These are phyloP conservation scores for Dicyrtoma fusca DNA, from an alignment of 2,888 invertebrate species.

Conservation along the genomic window DNA sequence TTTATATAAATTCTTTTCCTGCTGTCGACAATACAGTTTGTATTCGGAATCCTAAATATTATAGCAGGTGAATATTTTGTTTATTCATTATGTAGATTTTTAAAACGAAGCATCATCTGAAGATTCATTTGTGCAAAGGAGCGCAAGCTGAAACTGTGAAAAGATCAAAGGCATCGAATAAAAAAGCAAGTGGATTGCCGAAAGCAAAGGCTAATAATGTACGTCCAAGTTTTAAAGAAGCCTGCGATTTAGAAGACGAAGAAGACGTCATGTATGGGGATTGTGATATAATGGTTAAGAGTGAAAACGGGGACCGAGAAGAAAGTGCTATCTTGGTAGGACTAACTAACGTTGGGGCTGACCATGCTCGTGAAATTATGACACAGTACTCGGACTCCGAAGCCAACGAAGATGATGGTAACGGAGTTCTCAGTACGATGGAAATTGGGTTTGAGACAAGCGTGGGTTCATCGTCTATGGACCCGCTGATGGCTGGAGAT, in stretches of 20 bases:
- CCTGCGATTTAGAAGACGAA: background rate
- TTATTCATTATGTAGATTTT: conserved; percentile 40
- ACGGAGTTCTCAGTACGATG: conserved; percentile 31
- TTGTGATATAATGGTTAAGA: conserved; percentile 12
- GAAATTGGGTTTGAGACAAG: conserved; percentile 39
- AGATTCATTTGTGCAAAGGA: conserved; percentile 42
- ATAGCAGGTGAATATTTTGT: conserved; percentile 3
- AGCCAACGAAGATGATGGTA: conserved; percentile 22
- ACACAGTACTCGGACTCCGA: conserved; percentile 28
- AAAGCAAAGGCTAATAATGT: background rate
- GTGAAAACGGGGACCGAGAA: conserved; percentile 1
- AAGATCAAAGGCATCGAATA: background rate
- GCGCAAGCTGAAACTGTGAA: background rate
- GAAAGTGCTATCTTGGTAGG: conserved; percentile 34
- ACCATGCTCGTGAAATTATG: conserved; percentile 31
- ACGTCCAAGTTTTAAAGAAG: background rate
- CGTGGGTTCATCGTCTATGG: conserved; percentile 28
- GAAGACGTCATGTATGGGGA: conserved; percentile 20
- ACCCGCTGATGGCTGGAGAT: conserved; percentile 39
- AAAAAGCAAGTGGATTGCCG: background rate
- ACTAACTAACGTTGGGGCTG: conserved; percentile 25
- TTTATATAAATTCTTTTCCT: too few relatives aligned
- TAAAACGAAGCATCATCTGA: conserved; percentile 46
- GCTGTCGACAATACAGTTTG: background rate
- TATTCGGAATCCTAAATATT: too few relatives aligned